A percentile compares a stretch with the other conserved stretches of the same genome.
Conservation (phyloP, 2,888 invertebrate genomes). For the Lochmaea capreae region DNA sequence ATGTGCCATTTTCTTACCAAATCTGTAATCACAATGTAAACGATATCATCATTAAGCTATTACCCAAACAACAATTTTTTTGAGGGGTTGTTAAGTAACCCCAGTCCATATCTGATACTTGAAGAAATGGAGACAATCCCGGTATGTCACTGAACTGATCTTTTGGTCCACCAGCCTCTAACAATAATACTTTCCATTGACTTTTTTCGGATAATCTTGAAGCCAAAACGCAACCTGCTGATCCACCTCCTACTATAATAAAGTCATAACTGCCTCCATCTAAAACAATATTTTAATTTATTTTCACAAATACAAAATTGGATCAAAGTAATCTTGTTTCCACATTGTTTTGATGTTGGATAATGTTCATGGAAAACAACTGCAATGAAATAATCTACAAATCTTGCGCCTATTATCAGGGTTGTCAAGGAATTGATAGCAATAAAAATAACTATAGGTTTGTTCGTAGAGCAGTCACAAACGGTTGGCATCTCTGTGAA, state of each 20-base stretch:
- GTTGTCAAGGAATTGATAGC: too few species aligned
- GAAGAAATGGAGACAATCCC: conserved; percentile 25
- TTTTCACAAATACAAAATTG: too few species aligned
- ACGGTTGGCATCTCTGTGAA: too few species aligned
- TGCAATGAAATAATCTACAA: too few species aligned
- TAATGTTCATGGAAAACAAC: too few species aligned
- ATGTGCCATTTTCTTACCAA: too few species aligned
- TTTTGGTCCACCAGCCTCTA: conserved; percentile 60
- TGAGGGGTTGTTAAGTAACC: conserved; percentile 38
- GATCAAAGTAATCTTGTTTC: too few species aligned
- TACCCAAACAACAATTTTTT: conserved; percentile 35
- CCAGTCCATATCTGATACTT: conserved; percentile 33
- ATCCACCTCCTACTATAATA: conserved; percentile 65
- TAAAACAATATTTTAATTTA: conserved; percentile 24
- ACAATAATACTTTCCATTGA: conserved; percentile 65
- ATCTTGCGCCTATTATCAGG: too few species aligned
- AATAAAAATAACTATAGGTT: too few species aligned
- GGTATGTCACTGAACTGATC: conserved; percentile 41
- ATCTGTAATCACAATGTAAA: too few species aligned
- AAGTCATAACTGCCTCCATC: conserved; percentile 62
- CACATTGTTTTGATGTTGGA: too few species aligned
- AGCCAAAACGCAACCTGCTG: conserved; percentile 67
- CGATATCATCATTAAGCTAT: not conserved
- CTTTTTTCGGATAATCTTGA: conserved; percentile 65
- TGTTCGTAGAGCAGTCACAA: too few species aligned